Conservation (phyloP, 2,888 invertebrate genomes). For the Galeruca laticollis region DNA sequence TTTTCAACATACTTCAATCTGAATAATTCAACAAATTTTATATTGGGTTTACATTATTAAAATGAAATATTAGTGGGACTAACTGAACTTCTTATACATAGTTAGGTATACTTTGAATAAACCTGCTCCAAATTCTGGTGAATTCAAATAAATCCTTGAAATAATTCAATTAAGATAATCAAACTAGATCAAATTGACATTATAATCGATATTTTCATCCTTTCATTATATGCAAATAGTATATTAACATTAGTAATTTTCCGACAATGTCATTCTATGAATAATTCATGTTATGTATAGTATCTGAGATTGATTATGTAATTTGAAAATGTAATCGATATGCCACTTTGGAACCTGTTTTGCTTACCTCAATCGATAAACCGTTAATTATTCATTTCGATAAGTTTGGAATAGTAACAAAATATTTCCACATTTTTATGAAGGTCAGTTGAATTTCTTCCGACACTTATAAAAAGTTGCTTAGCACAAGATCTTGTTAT, state of each 20-base stretch:
- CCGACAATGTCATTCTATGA: conserved; percentile 25
- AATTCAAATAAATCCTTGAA: conserved; percentile 11
- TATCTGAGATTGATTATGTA: conserved; percentile 26
- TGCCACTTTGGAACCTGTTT: conserved; percentile 19
- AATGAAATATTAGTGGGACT: too few relatives aligned
- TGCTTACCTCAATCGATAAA: conserved; percentile 3
- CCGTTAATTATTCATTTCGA: background rate
- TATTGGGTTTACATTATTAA: too few relatives aligned
- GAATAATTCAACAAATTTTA: too few relatives aligned
- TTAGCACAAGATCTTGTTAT: too few relatives aligned
- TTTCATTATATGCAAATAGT: conserved; percentile 39
- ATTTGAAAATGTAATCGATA: conserved; percentile 25
- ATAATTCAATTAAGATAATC: conserved; percentile 34
- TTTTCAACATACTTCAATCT: too few relatives aligned
- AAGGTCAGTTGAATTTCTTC: background rate
- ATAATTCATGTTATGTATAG: conserved; percentile 27
- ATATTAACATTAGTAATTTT: conserved; percentile 28
- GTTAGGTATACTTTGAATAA: background rate
- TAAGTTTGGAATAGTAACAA: conserved; percentile 3
- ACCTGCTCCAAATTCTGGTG: background rate
- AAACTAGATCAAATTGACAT: conserved; percentile 36
- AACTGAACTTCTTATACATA: too few relatives aligned
- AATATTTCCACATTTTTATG: background rate
- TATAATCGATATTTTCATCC: conserved; percentile 37
- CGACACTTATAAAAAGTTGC: too few relatives aligned